Percentiles rank a stretch among this genome's conserved stretches.
Conservation (phyloP, 1,140 invertebrate species). For the Sinella curviseta region DNA sequence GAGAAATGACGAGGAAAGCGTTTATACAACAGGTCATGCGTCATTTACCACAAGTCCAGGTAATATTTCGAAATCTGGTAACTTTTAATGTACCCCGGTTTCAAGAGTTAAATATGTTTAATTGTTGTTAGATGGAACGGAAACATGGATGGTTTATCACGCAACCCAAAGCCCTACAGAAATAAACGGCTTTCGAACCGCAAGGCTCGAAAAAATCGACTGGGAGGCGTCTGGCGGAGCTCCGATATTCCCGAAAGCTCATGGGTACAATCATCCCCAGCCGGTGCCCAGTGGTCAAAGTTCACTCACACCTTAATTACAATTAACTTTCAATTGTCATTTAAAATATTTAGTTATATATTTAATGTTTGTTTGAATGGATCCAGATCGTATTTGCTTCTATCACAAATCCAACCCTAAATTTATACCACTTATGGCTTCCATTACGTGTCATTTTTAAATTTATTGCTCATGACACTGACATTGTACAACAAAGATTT, state of each 20-base stretch:
- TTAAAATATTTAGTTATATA: too few species aligned
- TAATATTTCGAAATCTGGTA: background rate
- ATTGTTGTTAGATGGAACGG: background rate
- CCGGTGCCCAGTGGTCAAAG: slow-evolving; percentile 37
- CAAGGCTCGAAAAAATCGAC: slow-evolving; percentile 36
- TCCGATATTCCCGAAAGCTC: slow-evolving; percentile 33
- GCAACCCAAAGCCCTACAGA: slow-evolving; percentile 1
- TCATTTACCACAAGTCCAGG: background rate
- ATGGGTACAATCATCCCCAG: slow-evolving; percentile 17
- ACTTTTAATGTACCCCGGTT: too few species aligned
- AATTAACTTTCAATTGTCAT: too few species aligned
- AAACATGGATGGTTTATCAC: slow-evolving; percentile 23
- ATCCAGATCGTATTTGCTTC: too few species aligned
- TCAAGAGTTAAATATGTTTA: background rate
- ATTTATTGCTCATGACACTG: too few species aligned
- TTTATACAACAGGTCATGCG: slow-evolving; percentile 16
- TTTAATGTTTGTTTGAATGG: too few species aligned
- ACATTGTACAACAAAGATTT: too few species aligned
- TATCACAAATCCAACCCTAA: too few species aligned
- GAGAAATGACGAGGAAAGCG: slow-evolving; percentile 21
- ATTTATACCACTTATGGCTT: too few species aligned
- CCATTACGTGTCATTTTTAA: too few species aligned
- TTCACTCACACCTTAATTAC: background rate
- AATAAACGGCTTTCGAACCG: slow-evolving; percentile 33
- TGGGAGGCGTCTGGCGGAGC: slow-evolving; percentile 23